A percentile compares a stretch with the other conserved stretches of the same genome.
Evolutionary conservation across 2,113 vertebrate genomes (phyloP).

Genomic region (Junco hyemalis): DNA sequence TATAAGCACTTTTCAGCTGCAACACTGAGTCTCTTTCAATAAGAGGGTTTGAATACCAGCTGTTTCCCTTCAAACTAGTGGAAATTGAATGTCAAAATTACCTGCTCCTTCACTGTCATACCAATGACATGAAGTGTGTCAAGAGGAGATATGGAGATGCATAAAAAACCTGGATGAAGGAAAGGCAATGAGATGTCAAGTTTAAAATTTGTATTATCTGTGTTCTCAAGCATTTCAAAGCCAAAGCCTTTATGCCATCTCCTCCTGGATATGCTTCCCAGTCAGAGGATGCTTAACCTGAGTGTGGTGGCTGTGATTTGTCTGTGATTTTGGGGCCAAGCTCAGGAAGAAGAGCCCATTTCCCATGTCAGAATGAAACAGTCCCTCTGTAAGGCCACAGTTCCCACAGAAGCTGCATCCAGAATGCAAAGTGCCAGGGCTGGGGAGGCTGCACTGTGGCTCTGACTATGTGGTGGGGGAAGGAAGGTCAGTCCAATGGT

Average conservation of each 20-base stretch:
- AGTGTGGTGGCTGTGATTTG: background rate
- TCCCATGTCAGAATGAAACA: background rate
- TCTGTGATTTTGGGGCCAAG: background rate
- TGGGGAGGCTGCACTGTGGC: background rate
- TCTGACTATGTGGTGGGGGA: background rate
- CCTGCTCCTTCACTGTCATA: background rate
- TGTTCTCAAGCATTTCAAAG: background rate
- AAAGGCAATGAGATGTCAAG: background rate
- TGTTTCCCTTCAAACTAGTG: background rate
- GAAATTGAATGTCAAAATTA: conserved; percentile 8
- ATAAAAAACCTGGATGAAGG: background rate
- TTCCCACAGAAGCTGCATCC: background rate
- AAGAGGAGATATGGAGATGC: background rate
- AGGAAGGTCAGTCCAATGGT: background rate
- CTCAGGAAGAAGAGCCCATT: background rate
- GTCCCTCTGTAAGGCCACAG: background rate
- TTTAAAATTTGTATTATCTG: background rate
- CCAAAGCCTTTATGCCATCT: background rate
- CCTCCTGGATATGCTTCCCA: background rate
- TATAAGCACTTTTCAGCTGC: background rate
- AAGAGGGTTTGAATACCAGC: background rate
- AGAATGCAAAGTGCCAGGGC: background rate
- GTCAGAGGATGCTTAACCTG: background rate
- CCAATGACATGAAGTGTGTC: background rate
- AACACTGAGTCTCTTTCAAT: background rate